Evolutionary conservation across 1,140 invertebrate species (phyloP).

Genomic region (Sycophila sp.): DNA sequence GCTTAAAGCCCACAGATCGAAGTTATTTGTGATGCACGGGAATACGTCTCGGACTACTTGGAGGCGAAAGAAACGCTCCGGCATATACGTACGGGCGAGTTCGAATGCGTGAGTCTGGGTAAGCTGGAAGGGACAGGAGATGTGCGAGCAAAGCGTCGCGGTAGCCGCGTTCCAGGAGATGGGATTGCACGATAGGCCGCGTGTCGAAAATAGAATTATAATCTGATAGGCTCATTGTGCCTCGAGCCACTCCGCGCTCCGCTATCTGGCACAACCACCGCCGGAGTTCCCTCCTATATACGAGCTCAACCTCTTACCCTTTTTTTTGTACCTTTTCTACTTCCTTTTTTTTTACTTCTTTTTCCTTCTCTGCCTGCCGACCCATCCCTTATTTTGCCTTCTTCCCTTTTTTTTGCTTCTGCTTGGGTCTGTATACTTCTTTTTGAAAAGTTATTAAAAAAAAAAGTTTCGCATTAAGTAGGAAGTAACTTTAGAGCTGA

Average conservation of each 20-base stretch:
- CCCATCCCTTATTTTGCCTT: slow-evolving; percentile 18
- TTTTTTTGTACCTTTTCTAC: slow-evolving; percentile 2
- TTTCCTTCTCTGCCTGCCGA: slow-evolving; percentile 27
- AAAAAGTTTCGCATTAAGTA: too few relatives aligned
- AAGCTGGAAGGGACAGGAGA: not conserved
- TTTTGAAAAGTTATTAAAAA: too few relatives aligned
- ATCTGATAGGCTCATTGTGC: slow-evolving; percentile 67
- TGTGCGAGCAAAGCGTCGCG: slow-evolving; percentile 45
- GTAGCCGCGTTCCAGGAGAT: slow-evolving; percentile 60
- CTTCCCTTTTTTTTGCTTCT: slow-evolving; percentile 37
- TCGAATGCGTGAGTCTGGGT: slow-evolving; percentile 15
- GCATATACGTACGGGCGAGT: too few relatives aligned
- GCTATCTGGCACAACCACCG: slow-evolving; percentile 58
- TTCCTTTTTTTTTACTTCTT: slow-evolving; percentile 16
- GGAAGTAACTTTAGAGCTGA: too few relatives aligned
- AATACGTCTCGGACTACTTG: not conserved
- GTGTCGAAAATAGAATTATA: slow-evolving; percentile 68
- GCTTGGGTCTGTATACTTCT: too few relatives aligned
- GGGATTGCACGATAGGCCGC: slow-evolving; percentile 63
- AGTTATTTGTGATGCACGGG: slow-evolving; percentile 12
- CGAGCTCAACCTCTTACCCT: slow-evolving; percentile 17
- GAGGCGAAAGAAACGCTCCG: too few relatives aligned
- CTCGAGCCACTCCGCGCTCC: slow-evolving; percentile 52
- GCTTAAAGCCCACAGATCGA: not conserved
- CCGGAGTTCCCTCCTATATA: slow-evolving; percentile 39